These are phyloP conservation scores for Aviceda cuculoides DNA, from an alignment of 2,797 vertebrate species.

Conservation along the genomic window DNA sequence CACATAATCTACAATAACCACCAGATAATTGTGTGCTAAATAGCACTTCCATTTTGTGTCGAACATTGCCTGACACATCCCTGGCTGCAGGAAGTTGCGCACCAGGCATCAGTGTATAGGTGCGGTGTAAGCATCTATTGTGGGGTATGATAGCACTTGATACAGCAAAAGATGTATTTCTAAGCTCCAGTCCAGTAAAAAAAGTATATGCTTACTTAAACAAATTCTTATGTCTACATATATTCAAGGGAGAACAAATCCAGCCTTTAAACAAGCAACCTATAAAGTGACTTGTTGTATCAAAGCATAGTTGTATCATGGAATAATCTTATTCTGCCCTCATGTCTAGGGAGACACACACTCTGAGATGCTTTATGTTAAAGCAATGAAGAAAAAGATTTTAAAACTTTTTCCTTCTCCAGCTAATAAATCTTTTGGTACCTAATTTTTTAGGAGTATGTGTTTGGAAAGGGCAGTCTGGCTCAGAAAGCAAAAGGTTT, in stretches of 20 bases:
- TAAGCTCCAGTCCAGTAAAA: neutral
- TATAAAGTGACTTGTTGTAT: neutral
- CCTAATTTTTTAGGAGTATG: neutral
- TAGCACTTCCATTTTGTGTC: neutral
- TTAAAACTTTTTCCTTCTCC: neutral
- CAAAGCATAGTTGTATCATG: neutral
- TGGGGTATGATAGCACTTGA: neutral
- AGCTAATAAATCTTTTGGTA: slow-evolving; percentile 16
- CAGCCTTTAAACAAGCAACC: neutral
- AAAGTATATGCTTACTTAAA: neutral
- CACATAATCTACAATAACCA: neutral
- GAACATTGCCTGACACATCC: neutral
- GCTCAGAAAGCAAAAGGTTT: neutral
- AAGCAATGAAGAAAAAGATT: slow-evolving; percentile 14
- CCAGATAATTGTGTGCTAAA: neutral
- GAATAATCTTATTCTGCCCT: neutral
- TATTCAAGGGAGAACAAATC: neutral
- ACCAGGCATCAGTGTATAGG: neutral
- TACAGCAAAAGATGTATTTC: neutral
- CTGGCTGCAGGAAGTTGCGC: neutral
- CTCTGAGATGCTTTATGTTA: neutral
- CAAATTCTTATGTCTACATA: neutral
- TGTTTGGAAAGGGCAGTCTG: neutral
- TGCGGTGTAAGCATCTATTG: neutral
- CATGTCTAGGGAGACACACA: neutral